These are phyloP conservation scores for Brachionus asplanchnoidis DNA, from an alignment of 1,140 invertebrate species.

Conservation along the genomic window DNA sequence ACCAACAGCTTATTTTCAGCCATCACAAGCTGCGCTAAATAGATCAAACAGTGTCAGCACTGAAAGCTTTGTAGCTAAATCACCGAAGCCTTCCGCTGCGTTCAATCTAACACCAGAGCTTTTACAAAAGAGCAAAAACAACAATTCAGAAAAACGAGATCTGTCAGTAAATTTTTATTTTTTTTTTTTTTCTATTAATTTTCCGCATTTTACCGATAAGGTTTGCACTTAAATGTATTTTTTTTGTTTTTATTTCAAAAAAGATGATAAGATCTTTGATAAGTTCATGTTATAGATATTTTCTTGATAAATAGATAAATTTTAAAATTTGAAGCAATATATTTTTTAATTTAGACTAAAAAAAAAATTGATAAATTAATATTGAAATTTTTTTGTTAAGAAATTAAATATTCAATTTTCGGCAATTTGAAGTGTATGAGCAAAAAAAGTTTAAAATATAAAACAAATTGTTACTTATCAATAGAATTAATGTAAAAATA, in stretches of 20 bases:
- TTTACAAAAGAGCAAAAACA: neutral
- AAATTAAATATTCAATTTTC: too few species aligned
- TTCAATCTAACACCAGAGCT: neutral
- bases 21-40: neutral
- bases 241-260: neutral
- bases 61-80: neutral
- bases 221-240: neutral
- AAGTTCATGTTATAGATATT: too few species aligned
- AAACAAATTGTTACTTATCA: too few species aligned
- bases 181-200: neutral
- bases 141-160: conserved; percentile 24
- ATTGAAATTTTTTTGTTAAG: too few species aligned
- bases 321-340: too few species aligned
- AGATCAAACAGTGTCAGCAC: neutral
- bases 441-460: too few species aligned
- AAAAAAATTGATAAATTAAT: too few species aligned
- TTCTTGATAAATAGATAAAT: too few species aligned
- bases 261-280: too few species aligned
- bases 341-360: too few species aligned
- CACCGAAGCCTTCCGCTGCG: neutral
- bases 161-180: neutral
- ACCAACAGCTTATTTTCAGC: neutral
- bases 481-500: too few species aligned
- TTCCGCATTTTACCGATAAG: neutral
- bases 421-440: too few species aligned